Evolutionary conservation across 2,797 vertebrate genomes (phyloP), one percentile per base, ranked within the genome.

Genomic region (Hippocampus kuda): DNA sequence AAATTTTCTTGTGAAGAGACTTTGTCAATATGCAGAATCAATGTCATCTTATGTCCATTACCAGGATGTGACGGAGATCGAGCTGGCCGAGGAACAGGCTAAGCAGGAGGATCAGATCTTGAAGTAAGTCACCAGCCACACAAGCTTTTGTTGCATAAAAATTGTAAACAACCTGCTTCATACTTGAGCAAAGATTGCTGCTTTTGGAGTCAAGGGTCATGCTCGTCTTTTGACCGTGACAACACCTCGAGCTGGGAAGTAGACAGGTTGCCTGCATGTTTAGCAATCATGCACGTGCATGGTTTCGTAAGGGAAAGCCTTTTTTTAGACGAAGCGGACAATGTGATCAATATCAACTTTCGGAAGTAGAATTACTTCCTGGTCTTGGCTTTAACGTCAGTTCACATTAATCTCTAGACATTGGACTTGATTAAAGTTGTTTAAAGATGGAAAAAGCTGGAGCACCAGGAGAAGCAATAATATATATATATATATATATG

Each of bases 41-140:
- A 30, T 6, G 27, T 27, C 4, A 0, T 13, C 11, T 69, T 72
- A 46, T 77, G 22, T 79, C 56, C 48, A 1, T 65, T 48, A 71
- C 20, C 63, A 99, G 97, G 97, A 99, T 38, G 94, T 99, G 78
- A 95, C 95, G 0, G 92, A 97, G 75, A 87, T 72, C 11, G 95
- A 98, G 79, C 87, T 92, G 70, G 92, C 91, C 1, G 94, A 98
- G 76, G 92, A 93, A 5, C 94, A 95, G 81, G 93, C 93, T 61
- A 95, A 93, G 77, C 90, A 91, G 70, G 97, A 98, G 75, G 93
- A 95, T 26, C 93, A 94, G 83, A 92, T 97, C 27, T 80, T 99
- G 5, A 98, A 94, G 97, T 99, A 79, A 90, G 94, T 85, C 26
- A 3, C 38, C n/a, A 22, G 26, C 22, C 53, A 24, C 8, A n/a